These are phyloP conservation scores for Drosophila planitibia DNA, from an alignment of 2,888 invertebrate genomes.

Conservation along the genomic window DNA sequence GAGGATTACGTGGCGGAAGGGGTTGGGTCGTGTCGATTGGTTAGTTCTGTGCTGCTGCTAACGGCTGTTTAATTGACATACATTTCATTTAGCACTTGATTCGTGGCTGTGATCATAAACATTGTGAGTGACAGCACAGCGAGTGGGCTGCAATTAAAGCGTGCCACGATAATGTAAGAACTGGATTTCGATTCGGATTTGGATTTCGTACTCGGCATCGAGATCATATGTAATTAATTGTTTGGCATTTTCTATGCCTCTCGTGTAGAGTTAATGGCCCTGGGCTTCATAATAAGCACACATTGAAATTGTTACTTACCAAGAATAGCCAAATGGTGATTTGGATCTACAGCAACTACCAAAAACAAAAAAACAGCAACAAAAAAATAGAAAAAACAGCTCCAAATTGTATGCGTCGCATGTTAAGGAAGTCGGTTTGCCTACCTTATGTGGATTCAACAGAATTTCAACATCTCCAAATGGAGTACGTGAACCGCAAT, in stretches of 20 bases:
- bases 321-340: constrained; percentile 21
- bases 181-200: constrained; percentile 31
- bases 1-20: neutral
- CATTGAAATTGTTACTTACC: constrained; percentile 27
- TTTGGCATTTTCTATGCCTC: constrained; percentile 38
- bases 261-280: constrained; percentile 45
- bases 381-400: constrained; percentile 20
- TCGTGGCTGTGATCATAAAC: constrained; percentile 48
- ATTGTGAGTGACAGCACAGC: constrained; percentile 39
- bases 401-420: constrained; percentile 42
- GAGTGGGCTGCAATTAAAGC: constrained; percentile 26
- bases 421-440: constrained; percentile 58
- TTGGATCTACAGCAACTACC: constrained; percentile 12
- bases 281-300: constrained; percentile 15
- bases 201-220: constrained; percentile 5
- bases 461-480: constrained; percentile 44
- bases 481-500: constrained; percentile 43
- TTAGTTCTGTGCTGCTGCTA: constrained; percentile 25
- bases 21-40: neutral
- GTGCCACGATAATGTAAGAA: constrained; percentile 31
- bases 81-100: constrained; percentile 54
- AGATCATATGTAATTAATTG: constrained; percentile 58
- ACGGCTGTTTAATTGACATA: constrained; percentile 60
- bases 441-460: constrained; percentile 51
- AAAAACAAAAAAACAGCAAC: constrained; percentile 17